A percentile compares a stretch with the other conserved stretches of the same genome.
Evolutionary conservation across 2,888 invertebrate species (phyloP).

Genomic region (Masnerella sp.): DNA sequence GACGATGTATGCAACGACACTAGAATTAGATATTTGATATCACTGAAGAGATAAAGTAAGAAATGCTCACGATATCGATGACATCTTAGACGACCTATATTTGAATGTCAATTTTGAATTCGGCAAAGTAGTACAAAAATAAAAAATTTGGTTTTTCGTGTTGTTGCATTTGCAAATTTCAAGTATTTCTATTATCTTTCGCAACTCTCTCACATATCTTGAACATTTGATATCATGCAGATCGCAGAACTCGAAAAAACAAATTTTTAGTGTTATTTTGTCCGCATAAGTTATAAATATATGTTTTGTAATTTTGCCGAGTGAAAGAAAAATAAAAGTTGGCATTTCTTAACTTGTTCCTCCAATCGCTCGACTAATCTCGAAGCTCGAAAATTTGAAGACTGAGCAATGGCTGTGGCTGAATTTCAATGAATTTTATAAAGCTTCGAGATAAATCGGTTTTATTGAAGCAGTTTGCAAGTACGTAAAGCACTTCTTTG

Average conservation of each 20-base stretch:
- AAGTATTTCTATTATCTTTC: too few species aligned
- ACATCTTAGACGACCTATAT: not conserved
- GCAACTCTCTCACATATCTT: too few species aligned
- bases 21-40: conserved; percentile 47
- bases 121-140: too few species aligned
- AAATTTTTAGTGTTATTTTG: too few species aligned
- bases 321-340: not conserved
- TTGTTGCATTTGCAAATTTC: too few species aligned
- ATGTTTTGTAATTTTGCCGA: too few species aligned
- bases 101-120: not conserved
- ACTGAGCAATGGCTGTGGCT: conserved; percentile 23
- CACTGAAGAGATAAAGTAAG: conserved; percentile 38
- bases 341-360: conserved; percentile 13
- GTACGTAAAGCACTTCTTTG: conserved; percentile 43
- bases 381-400: conserved; percentile 12
- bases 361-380: conserved; percentile 21
- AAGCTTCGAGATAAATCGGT: conserved; percentile 50
- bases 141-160: too few species aligned
- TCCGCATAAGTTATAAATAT: too few species aligned
- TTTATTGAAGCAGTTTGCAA: conserved; percentile 40
- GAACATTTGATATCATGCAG: too few species aligned
- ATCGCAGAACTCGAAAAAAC: too few species aligned
- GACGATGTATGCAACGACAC: conserved; percentile 45
- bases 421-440: conserved; percentile 50
- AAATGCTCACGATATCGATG: conserved; percentile 8